Evolutionary conservation across 1,140 invertebrate genomes (phyloP).

Genomic region (Pentalonia nigronervosa): DNA sequence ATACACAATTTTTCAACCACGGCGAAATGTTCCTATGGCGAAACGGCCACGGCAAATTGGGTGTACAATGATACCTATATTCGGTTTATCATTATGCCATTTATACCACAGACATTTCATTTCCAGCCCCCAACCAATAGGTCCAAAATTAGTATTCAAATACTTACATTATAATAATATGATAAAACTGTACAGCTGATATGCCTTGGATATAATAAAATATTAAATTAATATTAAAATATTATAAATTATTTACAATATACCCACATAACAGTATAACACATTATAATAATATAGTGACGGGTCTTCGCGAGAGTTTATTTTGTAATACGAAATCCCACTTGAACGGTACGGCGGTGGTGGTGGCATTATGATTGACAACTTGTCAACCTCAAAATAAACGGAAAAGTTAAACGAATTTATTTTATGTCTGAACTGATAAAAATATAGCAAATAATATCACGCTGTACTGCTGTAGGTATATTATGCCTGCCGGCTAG

Average conservation of each 20-base stretch:
- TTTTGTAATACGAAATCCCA: slow-evolving; percentile 3
- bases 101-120: background rate
- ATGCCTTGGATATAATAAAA: background rate
- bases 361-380: slow-evolving; percentile 37
- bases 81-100: background rate
- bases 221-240: too few relatives aligned
- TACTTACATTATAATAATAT: background rate
- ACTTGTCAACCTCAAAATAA: slow-evolving; percentile 37
- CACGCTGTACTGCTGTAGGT: background rate
- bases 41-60: too few relatives aligned
- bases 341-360: background rate
- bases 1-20: too few relatives aligned
- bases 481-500: too few relatives aligned
- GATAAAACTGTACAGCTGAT: background rate
- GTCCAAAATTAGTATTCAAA: background rate
- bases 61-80: background rate
- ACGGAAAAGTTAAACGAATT: slow-evolving; percentile 24
- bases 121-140: background rate
- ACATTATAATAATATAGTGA: slow-evolving; percentile 10
- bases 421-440: background rate
- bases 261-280: background rate
- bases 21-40: too few relatives aligned
- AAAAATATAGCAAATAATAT: background rate
- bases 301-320: background rate
- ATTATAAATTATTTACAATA: background rate